Conservation (phyloP, 2,888 invertebrate species). For the Lithophane semibrunnea region DNA sequence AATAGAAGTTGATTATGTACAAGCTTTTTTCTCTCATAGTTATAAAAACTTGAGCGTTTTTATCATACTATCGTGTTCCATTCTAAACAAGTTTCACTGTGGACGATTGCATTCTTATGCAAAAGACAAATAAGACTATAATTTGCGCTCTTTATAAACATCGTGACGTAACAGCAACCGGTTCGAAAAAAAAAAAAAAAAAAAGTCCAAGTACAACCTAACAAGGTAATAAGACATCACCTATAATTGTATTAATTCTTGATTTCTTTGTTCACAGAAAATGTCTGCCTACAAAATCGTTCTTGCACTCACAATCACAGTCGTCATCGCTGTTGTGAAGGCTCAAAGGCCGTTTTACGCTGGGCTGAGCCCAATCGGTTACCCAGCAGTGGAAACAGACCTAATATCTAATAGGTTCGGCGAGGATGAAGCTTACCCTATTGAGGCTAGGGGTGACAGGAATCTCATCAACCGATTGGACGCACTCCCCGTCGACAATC, state of each 20-base stretch:
- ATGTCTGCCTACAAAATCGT: slow-evolving; percentile 75
- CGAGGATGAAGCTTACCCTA: slow-evolving; percentile 85
- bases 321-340: slow-evolving; percentile 73
- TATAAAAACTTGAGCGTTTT: slow-evolving; percentile 22
- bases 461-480: slow-evolving; percentile 58
- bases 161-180: slow-evolving; percentile 7
- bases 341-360: slow-evolving; percentile 93
- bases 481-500: slow-evolving; percentile 50
- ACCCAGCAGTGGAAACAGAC: slow-evolving; percentile 88
- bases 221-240: slow-evolving; percentile 1
- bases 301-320: slow-evolving; percentile 73
- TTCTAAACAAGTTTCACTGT: not conserved
- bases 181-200: slow-evolving; percentile 30
- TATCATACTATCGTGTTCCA: slow-evolving; percentile 6
- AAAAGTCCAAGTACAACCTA: slow-evolving; percentile 7
- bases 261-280: slow-evolving; percentile 68
- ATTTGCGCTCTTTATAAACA: not conserved
- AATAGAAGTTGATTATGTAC: no score
- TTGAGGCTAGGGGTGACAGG: slow-evolving; percentile 85
- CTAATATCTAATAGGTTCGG: slow-evolving; percentile 88
- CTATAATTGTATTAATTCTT: slow-evolving; percentile 35
- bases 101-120: slow-evolving; percentile 2
- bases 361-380: slow-evolving; percentile 90
- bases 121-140: not conserved
- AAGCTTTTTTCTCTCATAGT: no score